Conservation (phyloP, 2,888 invertebrate species). For the Periphyllus acericola region DNA sequence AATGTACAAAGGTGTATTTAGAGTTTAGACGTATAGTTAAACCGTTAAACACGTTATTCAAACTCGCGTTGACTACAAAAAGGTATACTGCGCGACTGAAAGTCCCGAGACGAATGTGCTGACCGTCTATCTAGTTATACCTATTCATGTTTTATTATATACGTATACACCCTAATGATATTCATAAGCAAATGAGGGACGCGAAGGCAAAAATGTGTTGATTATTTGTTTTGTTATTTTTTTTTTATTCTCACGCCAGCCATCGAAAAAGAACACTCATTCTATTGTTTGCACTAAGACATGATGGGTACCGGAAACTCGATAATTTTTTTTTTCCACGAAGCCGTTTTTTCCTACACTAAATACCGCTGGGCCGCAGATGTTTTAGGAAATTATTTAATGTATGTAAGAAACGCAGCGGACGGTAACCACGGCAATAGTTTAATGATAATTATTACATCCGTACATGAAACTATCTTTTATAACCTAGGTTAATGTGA, state of each 20-base stretch:
- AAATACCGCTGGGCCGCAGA: not conserved
- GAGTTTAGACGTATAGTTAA: not conserved
- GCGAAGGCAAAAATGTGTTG: constrained; percentile 31
- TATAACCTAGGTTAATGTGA: constrained; percentile 16
- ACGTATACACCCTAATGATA: constrained; percentile 41
- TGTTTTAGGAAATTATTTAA: constrained; percentile 33
- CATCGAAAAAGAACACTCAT: constrained; percentile 20
- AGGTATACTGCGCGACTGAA: not conserved
- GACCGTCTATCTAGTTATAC: not conserved
- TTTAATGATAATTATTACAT: constrained; percentile 25
- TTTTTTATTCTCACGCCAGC: constrained; percentile 39
- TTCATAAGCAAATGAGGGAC: constrained; percentile 26
- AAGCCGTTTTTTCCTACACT: constrained; percentile 8
- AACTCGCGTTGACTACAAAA: constrained; percentile 10
- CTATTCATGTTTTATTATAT: constrained; percentile 2
- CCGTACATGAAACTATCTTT: constrained; percentile 31
- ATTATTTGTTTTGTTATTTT: constrained; percentile 19
- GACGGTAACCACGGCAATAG: constrained; percentile 31
- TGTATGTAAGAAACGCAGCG: constrained; percentile 31
- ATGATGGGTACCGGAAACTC: constrained; percentile 50
- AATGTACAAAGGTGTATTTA: not conserved
- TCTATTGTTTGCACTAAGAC: constrained; percentile 34
- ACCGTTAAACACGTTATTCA: constrained; percentile 24
- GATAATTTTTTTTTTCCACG: constrained; percentile 34
- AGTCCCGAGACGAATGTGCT: constrained; percentile 4